A percentile compares a stretch with the other conserved stretches of the same genome.
Conservation (phyloP, 1,140 invertebrate species). For the Drosophila albomicans region DNA sequence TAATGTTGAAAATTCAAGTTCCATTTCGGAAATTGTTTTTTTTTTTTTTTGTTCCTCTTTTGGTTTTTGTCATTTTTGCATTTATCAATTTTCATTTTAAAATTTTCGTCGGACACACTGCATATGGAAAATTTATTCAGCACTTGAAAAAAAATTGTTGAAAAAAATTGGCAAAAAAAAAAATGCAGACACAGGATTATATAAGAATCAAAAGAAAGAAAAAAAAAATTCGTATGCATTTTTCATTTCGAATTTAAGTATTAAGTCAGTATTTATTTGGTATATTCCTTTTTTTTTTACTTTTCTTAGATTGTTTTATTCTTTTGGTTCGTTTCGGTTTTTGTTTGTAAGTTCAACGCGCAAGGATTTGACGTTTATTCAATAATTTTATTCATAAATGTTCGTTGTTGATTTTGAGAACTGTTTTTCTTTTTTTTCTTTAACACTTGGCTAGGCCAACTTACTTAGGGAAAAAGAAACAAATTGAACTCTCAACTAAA, state of each 20-base stretch:
- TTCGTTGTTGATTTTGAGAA: slow-evolving; percentile 7
- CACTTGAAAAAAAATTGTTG: slow-evolving; percentile 71
- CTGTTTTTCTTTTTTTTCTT: slow-evolving; percentile 9
- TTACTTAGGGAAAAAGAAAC: slow-evolving; percentile 85
- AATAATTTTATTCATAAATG: slow-evolving; percentile 17
- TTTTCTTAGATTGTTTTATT: slow-evolving; percentile 29
- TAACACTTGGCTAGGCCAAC: slow-evolving; percentile 62
- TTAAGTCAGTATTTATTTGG: slow-evolving; percentile 22
- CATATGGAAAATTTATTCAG: slow-evolving; percentile 24
- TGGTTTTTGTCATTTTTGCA: slow-evolving; percentile 4
- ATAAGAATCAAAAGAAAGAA: slow-evolving; percentile 34
- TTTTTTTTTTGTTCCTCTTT: slow-evolving; percentile 4
- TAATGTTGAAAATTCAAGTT: slow-evolving; percentile 24
- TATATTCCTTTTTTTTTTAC: background rate
- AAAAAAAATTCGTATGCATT: slow-evolving; percentile 29
- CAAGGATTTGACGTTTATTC: slow-evolving; percentile 53
- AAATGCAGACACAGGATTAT: slow-evolving; percentile 53
- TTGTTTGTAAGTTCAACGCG: slow-evolving; percentile 29
- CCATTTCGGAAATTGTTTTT: slow-evolving; percentile 28
- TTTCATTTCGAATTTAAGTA: slow-evolving; percentile 35
- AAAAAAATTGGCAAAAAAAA: slow-evolving; percentile 59
- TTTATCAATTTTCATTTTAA: slow-evolving; percentile 3
- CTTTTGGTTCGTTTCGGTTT: background rate
- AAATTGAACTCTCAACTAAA: slow-evolving; percentile 85
- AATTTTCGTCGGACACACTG: slow-evolving; percentile 17